These are phyloP conservation scores for Myioborus miniatus DNA, from an alignment of 2,797 vertebrate genomes.

Conservation along the genomic window DNA sequence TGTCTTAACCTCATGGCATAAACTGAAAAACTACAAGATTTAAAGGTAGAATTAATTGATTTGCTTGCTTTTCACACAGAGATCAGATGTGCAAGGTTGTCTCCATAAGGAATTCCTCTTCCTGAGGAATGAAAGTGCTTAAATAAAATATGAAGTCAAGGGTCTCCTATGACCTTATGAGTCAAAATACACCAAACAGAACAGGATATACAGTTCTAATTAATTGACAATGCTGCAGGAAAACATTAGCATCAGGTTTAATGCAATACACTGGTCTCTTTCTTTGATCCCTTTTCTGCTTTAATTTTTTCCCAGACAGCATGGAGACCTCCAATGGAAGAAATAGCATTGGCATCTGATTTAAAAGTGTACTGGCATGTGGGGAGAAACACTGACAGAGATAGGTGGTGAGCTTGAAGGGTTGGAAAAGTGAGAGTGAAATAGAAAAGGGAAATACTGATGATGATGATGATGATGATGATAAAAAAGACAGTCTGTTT, in stretches of 20 bases:
- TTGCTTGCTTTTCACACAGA: neutral
- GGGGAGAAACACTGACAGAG: neutral
- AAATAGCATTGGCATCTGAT: neutral
- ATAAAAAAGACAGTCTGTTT: neutral
- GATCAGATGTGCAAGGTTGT: neutral
- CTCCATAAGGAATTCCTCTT: neutral
- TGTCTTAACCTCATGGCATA: neutral
- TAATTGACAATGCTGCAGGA: neutral
- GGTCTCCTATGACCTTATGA: neutral
- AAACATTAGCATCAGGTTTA: neutral
- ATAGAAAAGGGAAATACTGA: neutral
- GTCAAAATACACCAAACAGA: neutral
- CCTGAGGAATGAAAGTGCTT: neutral
- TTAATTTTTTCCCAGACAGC: neutral
- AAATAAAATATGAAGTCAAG: neutral
- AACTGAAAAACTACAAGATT: neutral
- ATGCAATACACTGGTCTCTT: neutral
- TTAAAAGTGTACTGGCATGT: neutral
- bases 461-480: neutral
- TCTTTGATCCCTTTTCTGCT: neutral
- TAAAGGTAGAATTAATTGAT: neutral
- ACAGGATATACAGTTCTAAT: neutral
- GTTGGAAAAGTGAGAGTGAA: neutral
- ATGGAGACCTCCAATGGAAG: neutral
- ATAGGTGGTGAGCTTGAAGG: neutral